Evolutionary conservation across 2,113 vertebrate genomes (phyloP).

Genomic region (Stigmatopora nigra): DNA sequence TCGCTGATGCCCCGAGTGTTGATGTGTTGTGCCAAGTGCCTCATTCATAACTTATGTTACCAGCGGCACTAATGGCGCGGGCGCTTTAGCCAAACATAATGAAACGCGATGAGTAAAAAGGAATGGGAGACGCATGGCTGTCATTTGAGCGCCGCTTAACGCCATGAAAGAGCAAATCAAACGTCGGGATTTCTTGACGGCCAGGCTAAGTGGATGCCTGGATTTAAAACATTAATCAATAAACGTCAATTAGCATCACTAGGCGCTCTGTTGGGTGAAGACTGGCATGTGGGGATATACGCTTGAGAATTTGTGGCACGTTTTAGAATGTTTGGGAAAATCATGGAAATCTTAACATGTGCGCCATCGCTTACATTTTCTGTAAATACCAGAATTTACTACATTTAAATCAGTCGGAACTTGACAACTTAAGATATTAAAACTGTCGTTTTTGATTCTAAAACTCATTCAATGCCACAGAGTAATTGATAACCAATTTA

Average conservation of each 20-base stretch:
- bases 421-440: too few species aligned
- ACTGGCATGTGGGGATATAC: conserved; percentile 9
- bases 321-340: neutral
- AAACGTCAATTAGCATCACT: conserved; percentile 33
- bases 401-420: neutral
- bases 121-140: conserved; percentile 48
- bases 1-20: conserved; percentile 42
- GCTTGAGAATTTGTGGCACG: conserved; percentile 1
- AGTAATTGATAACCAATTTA: too few species aligned
- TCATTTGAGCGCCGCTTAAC: conserved; percentile 42
- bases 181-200: conserved; percentile 43
- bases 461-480: too few species aligned
- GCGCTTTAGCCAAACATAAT: conserved; percentile 60
- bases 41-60: conserved; percentile 68
- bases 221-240: conserved; percentile 50
- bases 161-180: conserved; percentile 40
- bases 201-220: conserved; percentile 28
- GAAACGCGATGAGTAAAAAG: conserved; percentile 62
- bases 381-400: neutral
- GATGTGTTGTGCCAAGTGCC: conserved; percentile 62
- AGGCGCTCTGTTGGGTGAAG: conserved; percentile 2
- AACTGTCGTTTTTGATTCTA: too few species aligned
- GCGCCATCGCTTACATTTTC: neutral
- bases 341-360: neutral
- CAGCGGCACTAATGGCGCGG: conserved; percentile 56